Percentiles rank a stretch among this genome's conserved stretches.
Evolutionary conservation across 2,113 vertebrate species (phyloP).

Genomic region (Microtus ochrogaster): DNA sequence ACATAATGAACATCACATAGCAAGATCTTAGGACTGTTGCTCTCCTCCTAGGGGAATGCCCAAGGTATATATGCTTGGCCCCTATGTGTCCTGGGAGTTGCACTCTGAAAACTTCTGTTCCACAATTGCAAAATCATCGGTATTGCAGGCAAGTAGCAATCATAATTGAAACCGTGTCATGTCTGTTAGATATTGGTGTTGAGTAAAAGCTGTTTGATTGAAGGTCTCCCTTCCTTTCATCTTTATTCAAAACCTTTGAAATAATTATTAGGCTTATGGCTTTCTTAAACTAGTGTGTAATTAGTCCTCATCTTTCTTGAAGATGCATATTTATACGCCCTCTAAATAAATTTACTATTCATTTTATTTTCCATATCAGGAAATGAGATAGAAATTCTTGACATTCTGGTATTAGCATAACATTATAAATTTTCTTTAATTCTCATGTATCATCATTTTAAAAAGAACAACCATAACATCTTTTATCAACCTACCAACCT

Average conservation of each 20-base stretch:
- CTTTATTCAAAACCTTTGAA: constrained; percentile 52
- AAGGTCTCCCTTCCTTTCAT: constrained; percentile 49
- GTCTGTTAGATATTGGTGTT: constrained; percentile 64
- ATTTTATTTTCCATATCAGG: constrained; percentile 35
- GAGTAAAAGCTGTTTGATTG: constrained; percentile 56
- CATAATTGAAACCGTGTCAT: constrained; percentile 61
- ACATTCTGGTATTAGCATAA: constrained; percentile 27
- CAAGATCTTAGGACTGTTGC: constrained; percentile 65
- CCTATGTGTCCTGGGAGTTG: constrained; percentile 58
- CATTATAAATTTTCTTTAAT: background rate
- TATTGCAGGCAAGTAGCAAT: constrained; percentile 68
- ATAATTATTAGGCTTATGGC: background rate
- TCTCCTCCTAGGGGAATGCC: constrained; percentile 55
- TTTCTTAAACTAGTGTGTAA: background rate
- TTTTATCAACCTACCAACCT: background rate
- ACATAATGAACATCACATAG: constrained; percentile 25
- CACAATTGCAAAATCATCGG: constrained; percentile 56
- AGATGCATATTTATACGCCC: background rate
- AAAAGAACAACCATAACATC: background rate
- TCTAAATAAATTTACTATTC: constrained; percentile 9
- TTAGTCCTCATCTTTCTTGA: constrained; percentile 26
- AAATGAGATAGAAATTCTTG: constrained; percentile 25
- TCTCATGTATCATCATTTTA: constrained; percentile 23
- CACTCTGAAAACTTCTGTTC: constrained; percentile 66
- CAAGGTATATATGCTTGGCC: constrained; percentile 56